Evolutionary conservation across 2,888 invertebrate genomes (phyloP), one percentile per base, ranked within the genome.

Genomic region (Lasius platythorax): DNA sequence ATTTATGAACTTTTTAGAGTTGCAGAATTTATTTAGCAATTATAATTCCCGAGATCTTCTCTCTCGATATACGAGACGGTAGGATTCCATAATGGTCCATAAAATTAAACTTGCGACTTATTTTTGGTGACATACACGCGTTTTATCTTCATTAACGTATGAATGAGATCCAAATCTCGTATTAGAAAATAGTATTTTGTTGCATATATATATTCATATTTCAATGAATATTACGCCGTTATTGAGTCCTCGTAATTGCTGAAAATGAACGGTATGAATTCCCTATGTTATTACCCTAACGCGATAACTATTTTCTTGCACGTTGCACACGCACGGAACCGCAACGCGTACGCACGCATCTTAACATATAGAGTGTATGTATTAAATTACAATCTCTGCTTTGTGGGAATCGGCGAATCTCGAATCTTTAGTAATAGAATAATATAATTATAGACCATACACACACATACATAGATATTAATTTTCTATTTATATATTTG

Each of bases 1-100:
- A 75, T 64, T 43, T 23, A 46, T 66, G 3, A 75, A 74, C 4
- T 4, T 43, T 23, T 63, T n/a, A 61, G 11, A 15, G 15, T 8
- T 53, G 46, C 23, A 33, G 64, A n/a, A 75, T 66, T 66, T 46
- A 30, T 75, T 64, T 66, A 66, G 46, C 75, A 23, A 66, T 33
- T 75, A 75, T 46, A 75, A 75, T 75, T 64, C n/a, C 33, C 30
- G 9, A n/a, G 1, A 5, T 33, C n/a, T 40, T 43, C 56, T 58
- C 73, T 23, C 33, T 64, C 8, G 33, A 64, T 64, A 63, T 30
- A n/a, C 15, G 15, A 74, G 28, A 61, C 6, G 23, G 0, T 18
- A 23, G 30, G 15, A 9, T 33, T 75, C 15, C 46, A n/a, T 3
- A 15, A 23, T 43, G 9, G 5, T 18, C 5, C n/a, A 64, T 46